These are phyloP conservation scores for Phytoseiulus persimilis DNA, from an alignment of 2,888 invertebrate species.

Conservation along the genomic window DNA sequence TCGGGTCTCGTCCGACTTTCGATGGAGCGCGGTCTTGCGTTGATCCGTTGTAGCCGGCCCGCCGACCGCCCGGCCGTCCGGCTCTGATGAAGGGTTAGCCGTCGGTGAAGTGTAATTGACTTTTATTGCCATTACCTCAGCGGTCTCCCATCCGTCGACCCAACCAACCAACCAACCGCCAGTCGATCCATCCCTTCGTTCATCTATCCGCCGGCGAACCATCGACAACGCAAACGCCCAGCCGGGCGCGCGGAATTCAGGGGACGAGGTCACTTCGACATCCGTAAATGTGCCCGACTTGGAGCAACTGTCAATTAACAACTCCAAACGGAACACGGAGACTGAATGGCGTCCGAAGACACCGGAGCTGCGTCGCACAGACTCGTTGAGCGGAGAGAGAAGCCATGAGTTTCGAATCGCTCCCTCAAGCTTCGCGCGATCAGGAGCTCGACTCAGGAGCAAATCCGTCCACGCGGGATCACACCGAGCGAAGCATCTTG, in stretches of 20 bases:
- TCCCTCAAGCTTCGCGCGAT: too few species aligned
- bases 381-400: too few species aligned
- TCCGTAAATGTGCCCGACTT: background rate
- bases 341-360: background rate
- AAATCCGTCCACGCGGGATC: too few species aligned
- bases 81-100: background rate
- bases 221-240: background rate
- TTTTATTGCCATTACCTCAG: background rate
- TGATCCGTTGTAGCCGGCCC: background rate
- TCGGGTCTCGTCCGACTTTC: background rate
- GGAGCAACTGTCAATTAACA: background rate
- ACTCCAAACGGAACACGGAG: background rate
- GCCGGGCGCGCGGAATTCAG: background rate
- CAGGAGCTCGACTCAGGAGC: too few species aligned
- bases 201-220: background rate
- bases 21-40: too few species aligned
- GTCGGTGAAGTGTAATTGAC: background rate
- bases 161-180: background rate
- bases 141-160: background rate
- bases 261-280: constrained; percentile 5
- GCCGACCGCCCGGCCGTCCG: background rate
- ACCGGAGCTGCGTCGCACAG: too few species aligned
- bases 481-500: too few species aligned
- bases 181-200: background rate
- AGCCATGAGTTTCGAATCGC: too few species aligned